Evolutionary conservation across 2,888 invertebrate species (phyloP), one percentile per base, ranked within the genome.

Genomic region (Melinaea menophilus): DNA sequence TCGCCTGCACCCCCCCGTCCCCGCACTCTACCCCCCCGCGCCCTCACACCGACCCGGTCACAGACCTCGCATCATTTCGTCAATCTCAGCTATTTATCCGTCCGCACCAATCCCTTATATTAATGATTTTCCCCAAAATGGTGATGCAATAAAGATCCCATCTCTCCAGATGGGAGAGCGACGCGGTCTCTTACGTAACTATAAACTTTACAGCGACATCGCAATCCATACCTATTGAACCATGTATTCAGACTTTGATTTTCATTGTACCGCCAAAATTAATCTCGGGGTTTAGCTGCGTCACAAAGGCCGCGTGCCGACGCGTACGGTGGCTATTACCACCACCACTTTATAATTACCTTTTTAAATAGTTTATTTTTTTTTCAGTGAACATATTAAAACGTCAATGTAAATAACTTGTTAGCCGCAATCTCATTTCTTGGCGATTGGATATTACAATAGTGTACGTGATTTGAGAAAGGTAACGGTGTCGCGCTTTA

Each of bases 401-500:
- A 90, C 90, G 90, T 90, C 90, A 90, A 90, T 88, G 90, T 90
- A 90, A 90, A 90, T 90, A 90, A 90, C 90, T 90, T 90, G 90
- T 90, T 90, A 90, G 90, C 90, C 88, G 90, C 90, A 88, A 90
- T 90, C 90, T 90, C 90, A 90, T 90, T 90, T 90, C 90, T 86
- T 84, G 83, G 81, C 89, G 88, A 89, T 90, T 90, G 90, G 88
- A 88, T 90, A 89, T 90, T 88, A 90, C 90, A 90, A 90, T 90
- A 88, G 90, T 87, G 90, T 88, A 90, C 90, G 90, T 90, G 90
- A 89, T 89, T 87, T 87, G 90, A 88, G 90, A 88, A 87, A 89
- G 87, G 89, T 90, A 90, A 90, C 90, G 90, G 90, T 89, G 84
- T 86, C 82, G 81, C 79, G 88, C 89, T 88, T 90, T 89, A 90